Evolutionary conservation across 1,140 invertebrate genomes (phyloP).

Genomic region (Lordiphosa collinella): DNA sequence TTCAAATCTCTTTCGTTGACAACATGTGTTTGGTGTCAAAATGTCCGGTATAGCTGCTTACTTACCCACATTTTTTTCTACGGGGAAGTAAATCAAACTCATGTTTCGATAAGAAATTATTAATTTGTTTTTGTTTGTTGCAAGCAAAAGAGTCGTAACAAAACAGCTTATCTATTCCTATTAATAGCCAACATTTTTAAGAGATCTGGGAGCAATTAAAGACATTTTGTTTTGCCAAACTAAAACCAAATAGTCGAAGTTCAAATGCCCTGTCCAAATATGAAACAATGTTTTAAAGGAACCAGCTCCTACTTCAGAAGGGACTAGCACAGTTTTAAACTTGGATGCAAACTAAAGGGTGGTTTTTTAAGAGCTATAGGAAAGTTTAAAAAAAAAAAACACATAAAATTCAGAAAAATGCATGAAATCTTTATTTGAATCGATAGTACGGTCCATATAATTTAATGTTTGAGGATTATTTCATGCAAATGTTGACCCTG

Average conservation of each 20-base stretch:
- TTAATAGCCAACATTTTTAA: slow-evolving; percentile 21
- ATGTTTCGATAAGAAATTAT: slow-evolving; percentile 5
- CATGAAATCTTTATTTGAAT: no score
- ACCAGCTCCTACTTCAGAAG: no score
- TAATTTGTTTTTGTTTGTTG: background rate
- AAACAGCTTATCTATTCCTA: slow-evolving; percentile 6
- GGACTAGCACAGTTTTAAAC: no score
- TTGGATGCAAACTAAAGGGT: no score
- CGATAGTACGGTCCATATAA: no score
- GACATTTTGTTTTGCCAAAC: background rate
- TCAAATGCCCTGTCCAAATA: slow-evolving; percentile 10
- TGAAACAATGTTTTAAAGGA: no score
- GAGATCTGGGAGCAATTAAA: slow-evolving; percentile 15
- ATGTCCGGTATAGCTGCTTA: background rate
- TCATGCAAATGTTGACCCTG: no score
- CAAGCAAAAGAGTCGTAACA: background rate
- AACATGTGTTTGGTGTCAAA: slow-evolving; percentile 29
- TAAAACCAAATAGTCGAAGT: background rate
- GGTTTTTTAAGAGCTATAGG: no score
- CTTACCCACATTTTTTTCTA: background rate
- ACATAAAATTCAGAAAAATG: no score
- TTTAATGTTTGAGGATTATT: no score
- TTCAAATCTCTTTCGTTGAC: background rate
- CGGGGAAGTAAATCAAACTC: slow-evolving; percentile 2
- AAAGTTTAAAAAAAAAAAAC: no score